A percentile compares a stretch with the other conserved stretches of the same genome.
phyloP scores from a whole-genome alignment of 1,140 invertebrate species.

The Apocrypta bakeri region DNA sequence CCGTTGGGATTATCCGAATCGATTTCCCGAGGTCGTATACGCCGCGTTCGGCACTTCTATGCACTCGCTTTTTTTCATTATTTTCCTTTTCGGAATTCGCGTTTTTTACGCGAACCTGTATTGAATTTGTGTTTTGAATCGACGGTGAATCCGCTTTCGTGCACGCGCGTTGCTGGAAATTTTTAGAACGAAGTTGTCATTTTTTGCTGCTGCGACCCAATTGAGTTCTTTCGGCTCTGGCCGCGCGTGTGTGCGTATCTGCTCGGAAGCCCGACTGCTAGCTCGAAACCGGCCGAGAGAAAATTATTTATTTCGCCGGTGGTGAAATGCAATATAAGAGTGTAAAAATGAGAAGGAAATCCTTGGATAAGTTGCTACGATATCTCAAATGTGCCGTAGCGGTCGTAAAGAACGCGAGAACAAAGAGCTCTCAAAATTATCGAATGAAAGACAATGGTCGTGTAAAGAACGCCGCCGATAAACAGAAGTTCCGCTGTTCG shows the following conservation, averaged over 20 bases:
- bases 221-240: conserved; percentile 16
- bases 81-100: neutral
- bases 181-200: conserved; percentile 18
- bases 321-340: neutral
- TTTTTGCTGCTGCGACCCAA: conserved; percentile 18
- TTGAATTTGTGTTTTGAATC: conserved; percentile 49
- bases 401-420: neutral
- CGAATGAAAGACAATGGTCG: neutral
- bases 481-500: neutral
- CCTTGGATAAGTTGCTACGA: too few relatives aligned
- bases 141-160: conserved; percentile 4
- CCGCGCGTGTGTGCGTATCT: neutral
- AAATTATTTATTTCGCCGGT: too few relatives aligned
- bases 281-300: neutral
- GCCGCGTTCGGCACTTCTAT: conserved; percentile 9
- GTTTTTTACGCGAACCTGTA: neutral
- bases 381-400: too few relatives aligned
- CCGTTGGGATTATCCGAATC: conserved; percentile 49
- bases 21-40: conserved; percentile 36
- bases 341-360: too few relatives aligned
- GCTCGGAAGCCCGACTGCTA: too few relatives aligned
- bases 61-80: neutral
- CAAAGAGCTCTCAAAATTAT: neutral
- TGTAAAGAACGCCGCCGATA: neutral
- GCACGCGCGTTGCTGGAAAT: neutral